Base-by-base conservation (phyloP, 2,888 invertebrate species). In the Ferrisia virgata region DNA sequence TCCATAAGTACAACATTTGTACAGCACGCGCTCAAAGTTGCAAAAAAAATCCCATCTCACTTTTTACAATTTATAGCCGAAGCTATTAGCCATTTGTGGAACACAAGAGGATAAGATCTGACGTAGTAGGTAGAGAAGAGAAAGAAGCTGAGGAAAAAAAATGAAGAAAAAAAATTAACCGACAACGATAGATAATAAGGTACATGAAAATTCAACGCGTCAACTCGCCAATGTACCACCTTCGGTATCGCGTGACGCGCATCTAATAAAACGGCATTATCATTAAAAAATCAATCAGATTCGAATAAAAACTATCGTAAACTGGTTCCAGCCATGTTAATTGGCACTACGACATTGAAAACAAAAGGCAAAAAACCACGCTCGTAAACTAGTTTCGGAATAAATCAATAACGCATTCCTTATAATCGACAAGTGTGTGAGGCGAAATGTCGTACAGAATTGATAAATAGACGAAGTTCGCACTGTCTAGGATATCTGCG, bases 331-430 rank as follows among this genome's bases (percentile, higher is more conserved):
- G 22, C 36, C 53, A 82, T 82, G 82, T 82, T 82, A 82, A 82
- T 82, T 82, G 82, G 82, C 82, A 58, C 58, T 82, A 82, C 82
- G 82, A 82, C 82, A 82, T 82, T 82, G 82, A 82, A 82, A 64
- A 82, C 82, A 82, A 82, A 82, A 82, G 82, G 82, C 58, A 82
- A 82, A 76, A 64, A 82, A 82, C 82, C 36, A 58, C n/a, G 69
- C 81, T 81, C 18, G 82, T 31, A 36, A 47, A 82, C 82, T 58
- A 58, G 82, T 82, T 80, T 53, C 47, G 25, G 58, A 82, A 82
- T 82, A 82, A 82, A 82, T 82, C 82, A 82, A 82, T 82, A 58
- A 58, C 69, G 36, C 47, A 82, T 82, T 82, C 82, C 69, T 82
- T 82, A 53, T 15, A 25, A 39, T 82, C 36, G 58, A 64, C 82